These are phyloP conservation scores for Dallia pectoralis DNA, from an alignment of 2,797 vertebrate genomes.

Conservation along the genomic window DNA sequence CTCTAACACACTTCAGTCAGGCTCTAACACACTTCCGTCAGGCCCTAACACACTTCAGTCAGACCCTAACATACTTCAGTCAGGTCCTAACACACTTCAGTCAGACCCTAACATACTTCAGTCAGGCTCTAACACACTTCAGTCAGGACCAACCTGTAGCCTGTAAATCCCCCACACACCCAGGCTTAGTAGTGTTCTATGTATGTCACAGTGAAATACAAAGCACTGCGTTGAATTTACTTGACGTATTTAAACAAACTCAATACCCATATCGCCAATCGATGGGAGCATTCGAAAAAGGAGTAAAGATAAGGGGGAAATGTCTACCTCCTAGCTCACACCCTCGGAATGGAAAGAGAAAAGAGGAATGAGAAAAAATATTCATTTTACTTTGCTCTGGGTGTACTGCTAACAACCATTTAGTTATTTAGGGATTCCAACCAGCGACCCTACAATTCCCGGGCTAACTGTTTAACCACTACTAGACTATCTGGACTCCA, in stretches of 20 bases:
- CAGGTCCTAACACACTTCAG: constrained; percentile 6
- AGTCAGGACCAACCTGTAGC: no score
- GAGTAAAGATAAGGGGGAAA: not conserved
- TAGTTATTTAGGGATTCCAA: no score
- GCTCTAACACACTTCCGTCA: not conserved
- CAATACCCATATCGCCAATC: not conserved
- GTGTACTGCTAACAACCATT: not conserved
- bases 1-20: constrained; percentile 4
- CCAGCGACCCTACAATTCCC: no score
- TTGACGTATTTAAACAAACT: constrained; percentile 1
- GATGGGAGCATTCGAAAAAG: not conserved
- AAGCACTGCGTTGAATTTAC: not conserved
- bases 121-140: not conserved
- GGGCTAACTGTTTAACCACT: no score
- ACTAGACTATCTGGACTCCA: no score
- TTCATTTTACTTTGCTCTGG: not conserved
- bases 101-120: not conserved
- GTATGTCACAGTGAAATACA: not conserved
- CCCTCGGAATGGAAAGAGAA: not conserved
- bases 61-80: not conserved
- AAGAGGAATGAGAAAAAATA: not conserved
- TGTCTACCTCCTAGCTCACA: not conserved
- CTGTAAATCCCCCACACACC: constrained; percentile 5
- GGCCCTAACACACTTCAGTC: not conserved
- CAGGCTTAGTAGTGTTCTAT: not conserved